Conservation (phyloP, 2,797 vertebrate species). For the Bradypodion ventrale region DNA sequence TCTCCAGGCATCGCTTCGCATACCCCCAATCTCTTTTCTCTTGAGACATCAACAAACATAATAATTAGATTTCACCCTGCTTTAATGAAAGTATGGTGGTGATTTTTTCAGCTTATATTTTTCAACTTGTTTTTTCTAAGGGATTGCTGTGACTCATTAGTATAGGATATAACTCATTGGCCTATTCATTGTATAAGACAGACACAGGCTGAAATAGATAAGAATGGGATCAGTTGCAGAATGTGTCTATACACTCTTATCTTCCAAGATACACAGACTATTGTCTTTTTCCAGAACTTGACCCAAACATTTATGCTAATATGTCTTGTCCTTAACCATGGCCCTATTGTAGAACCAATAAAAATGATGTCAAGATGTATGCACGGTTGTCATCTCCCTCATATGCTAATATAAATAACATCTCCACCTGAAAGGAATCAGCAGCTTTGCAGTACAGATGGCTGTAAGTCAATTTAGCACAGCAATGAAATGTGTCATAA, state of each 20-base stretch:
- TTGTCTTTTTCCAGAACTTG: constrained; percentile 1
- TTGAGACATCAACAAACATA: background rate
- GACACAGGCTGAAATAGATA: background rate
- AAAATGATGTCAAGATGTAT: background rate
- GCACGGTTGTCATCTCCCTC: constrained; percentile 12
- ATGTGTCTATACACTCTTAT: background rate
- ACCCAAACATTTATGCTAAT: constrained; percentile 9
- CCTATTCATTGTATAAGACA: too few species aligned
- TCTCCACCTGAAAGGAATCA: constrained; percentile 33
- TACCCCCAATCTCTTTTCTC: background rate
- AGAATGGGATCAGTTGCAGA: background rate
- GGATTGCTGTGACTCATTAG: background rate
- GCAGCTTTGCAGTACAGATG: constrained; percentile 47
- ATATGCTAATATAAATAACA: constrained; percentile 24
- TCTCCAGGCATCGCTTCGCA: background rate
- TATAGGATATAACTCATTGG: background rate
- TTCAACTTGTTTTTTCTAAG: background rate
- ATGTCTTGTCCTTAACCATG: constrained; percentile 10
- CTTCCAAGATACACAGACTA: constrained; percentile 24
- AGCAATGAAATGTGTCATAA: constrained; percentile 57
- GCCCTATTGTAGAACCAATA: background rate
- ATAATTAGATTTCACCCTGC: background rate
- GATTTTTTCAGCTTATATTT: background rate
- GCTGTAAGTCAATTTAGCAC: constrained; percentile 50
- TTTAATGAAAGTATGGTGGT: background rate